Base-by-base conservation (phyloP, 2,888 invertebrate species). In the Julus scandinavius region DNA sequence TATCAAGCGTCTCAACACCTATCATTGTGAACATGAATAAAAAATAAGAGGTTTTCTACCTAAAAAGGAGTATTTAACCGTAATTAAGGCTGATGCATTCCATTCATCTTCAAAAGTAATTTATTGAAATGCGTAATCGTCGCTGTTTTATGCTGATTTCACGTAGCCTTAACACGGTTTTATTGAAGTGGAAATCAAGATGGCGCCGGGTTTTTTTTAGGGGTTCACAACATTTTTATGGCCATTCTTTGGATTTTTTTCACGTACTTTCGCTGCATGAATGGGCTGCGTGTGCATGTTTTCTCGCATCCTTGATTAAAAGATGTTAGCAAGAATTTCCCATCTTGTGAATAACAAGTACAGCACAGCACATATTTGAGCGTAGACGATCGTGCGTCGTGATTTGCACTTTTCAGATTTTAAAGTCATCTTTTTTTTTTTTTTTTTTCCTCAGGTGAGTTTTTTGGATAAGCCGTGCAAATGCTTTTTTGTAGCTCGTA, bases 1-100 rank as follows among this genome's bases (percentile, higher is more conserved):
- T 15, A 80, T 80, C 80, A 13, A 80, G 80, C 80, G 29, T 38
- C 80, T 38, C 80, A 80, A 80, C 80, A 80, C 80, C 80, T 80
- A 80, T 80, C 80, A 80, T 80, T 80, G 80, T 7, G 38, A 80
- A 38, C 80, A 80, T 80, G 80, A 80, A 80, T 80, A 80, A 80
- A 80, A 80, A 80, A 80, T 80, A 72, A 72, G 11, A 11, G 54
- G 0, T 80, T 80, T 38, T 80, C 38, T 38, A 9, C 13, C 38
- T 0, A 29, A 80, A 80, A 80, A 80, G 38, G 20, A 80, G 80
- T 15, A 80, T 80, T 80, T 80, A 80, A 80, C 38, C 11, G 80
- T 80, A 80, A 80, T 80, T 29, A 80, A 20, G 80, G 29, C 13
- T 80, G 38, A 11, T 80, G 80, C 80, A 17, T 38, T 80, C 80